Percentiles rank a stretch among this genome's conserved stretches.
Evolutionary conservation across 2,888 invertebrate genomes (phyloP).

Genomic region (Limenitis camilla): DNA sequence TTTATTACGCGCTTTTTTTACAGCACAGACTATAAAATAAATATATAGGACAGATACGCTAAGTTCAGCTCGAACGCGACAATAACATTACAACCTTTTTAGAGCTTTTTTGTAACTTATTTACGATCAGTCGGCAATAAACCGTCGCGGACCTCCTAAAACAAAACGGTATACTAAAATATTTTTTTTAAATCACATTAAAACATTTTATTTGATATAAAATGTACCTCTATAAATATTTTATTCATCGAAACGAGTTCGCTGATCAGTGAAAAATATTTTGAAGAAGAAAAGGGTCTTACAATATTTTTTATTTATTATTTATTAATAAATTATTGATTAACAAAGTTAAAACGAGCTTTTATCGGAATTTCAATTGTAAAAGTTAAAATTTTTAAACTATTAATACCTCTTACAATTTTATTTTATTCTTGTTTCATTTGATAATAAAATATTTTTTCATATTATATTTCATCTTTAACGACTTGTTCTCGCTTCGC

Average conservation of each 20-base stretch:
- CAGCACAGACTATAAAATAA: conserved; percentile 16
- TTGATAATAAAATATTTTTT: no score
- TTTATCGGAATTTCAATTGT: no score
- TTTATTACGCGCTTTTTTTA: conserved; percentile 17
- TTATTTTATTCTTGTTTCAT: no score
- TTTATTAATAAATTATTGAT: no score
- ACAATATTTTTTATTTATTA: no score
- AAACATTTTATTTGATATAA: conserved; percentile 6
- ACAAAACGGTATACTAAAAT: conserved; percentile 9
- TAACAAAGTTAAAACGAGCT: no score
- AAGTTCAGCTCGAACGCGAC: conserved; percentile 12
- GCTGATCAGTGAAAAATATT: not conserved
- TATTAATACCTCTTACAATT: no score
- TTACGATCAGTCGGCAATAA: conserved; percentile 18
- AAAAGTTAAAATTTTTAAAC: no score
- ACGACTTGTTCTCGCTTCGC: no score
- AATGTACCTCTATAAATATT: not conserved
- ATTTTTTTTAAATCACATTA: conserved; percentile 3
- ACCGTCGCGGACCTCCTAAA: conserved; percentile 10
- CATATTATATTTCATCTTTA: no score
- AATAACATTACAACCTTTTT: conserved; percentile 20
- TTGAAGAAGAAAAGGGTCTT: not conserved
- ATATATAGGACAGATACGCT: conserved; percentile 11
- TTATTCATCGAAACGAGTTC: not conserved
- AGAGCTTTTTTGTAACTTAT: conserved; percentile 19